These are phyloP conservation scores for Cataglyphis livida DNA, from an alignment of 2,888 invertebrate species.

Conservation along the genomic window DNA sequence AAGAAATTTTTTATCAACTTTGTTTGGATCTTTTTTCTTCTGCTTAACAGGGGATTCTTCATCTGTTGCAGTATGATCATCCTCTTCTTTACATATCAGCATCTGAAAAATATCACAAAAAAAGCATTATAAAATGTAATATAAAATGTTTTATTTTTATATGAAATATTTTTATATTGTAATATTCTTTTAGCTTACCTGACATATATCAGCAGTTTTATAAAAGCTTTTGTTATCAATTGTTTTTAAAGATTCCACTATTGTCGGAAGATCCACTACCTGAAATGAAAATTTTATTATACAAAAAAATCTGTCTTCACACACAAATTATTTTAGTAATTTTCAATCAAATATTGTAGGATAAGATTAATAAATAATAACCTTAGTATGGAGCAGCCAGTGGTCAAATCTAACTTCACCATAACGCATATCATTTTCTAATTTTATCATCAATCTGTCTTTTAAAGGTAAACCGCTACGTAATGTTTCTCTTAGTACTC, in stretches of 20 bases:
- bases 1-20: slow-evolving; percentile 96
- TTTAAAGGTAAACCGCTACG: slow-evolving; percentile 92
- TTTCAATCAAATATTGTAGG: neutral
- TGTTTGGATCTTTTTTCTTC: slow-evolving; percentile 94
- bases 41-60: slow-evolving; percentile 93
- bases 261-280: slow-evolving; percentile 96
- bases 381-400: slow-evolving; percentile 94
- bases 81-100: slow-evolving; percentile 94
- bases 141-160: neutral
- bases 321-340: neutral
- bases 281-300: slow-evolving; percentile 73
- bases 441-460: slow-evolving; percentile 93
- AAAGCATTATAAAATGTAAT: neutral
- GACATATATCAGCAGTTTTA: slow-evolving; percentile 98
- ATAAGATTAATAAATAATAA: slow-evolving; percentile 70
- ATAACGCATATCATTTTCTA: slow-evolving; percentile 95
- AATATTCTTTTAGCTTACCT: slow-evolving; percentile 86
- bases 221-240: slow-evolving; percentile 98
- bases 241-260: slow-evolving; percentile 97
- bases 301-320: neutral
- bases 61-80: slow-evolving; percentile 91
- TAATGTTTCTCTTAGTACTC: slow-evolving; percentile 91
- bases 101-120: slow-evolving; percentile 86
- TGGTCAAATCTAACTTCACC: slow-evolving; percentile 96
- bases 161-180: neutral